phyloP scores from a whole-genome alignment of 2,888 invertebrate species.

The Ectobius pallidus region DNA sequence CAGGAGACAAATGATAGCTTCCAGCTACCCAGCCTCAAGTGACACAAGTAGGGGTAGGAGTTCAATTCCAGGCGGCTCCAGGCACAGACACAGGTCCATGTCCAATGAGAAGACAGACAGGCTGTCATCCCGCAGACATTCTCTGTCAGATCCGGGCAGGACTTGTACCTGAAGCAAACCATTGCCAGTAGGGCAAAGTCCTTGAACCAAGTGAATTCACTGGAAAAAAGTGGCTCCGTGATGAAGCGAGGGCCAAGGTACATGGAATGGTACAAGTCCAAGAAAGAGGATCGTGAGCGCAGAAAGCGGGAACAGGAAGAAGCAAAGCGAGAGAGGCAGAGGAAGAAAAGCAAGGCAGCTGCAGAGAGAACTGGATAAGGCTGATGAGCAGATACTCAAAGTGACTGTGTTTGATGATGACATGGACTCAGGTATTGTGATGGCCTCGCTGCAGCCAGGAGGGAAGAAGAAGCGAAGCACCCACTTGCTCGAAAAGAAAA shows the following conservation, averaged over 20 bases:
- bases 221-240: slow-evolving; percentile 9
- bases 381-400: slow-evolving; percentile 27
- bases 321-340: slow-evolving; percentile 7
- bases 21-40: neutral
- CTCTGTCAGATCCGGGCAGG: slow-evolving; percentile 8
- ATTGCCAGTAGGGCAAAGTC: slow-evolving; percentile 26
- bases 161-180: neutral
- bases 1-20: neutral
- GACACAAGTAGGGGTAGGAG: neutral
- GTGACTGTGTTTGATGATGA: slow-evolving; percentile 64
- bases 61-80: neutral
- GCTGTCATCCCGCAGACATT: neutral
- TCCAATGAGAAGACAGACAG: neutral
- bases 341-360: slow-evolving; percentile 44
- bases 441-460: slow-evolving; percentile 61
- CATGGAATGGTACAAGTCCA: slow-evolving; percentile 79
- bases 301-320: slow-evolving; percentile 57
- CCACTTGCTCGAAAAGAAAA: slow-evolving; percentile 78
- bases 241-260: slow-evolving; percentile 61
- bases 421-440: slow-evolving; percentile 77
- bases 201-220: neutral
- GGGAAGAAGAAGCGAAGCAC: slow-evolving; percentile 47
- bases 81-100: neutral
- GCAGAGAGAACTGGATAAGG: slow-evolving; percentile 51
- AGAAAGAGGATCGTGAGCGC: slow-evolving; percentile 58